Percentiles rank a stretch among this genome's conserved stretches.
phyloP scores from a whole-genome alignment of 2,888 invertebrate species.

The Zaprionus lineosus region DNA sequence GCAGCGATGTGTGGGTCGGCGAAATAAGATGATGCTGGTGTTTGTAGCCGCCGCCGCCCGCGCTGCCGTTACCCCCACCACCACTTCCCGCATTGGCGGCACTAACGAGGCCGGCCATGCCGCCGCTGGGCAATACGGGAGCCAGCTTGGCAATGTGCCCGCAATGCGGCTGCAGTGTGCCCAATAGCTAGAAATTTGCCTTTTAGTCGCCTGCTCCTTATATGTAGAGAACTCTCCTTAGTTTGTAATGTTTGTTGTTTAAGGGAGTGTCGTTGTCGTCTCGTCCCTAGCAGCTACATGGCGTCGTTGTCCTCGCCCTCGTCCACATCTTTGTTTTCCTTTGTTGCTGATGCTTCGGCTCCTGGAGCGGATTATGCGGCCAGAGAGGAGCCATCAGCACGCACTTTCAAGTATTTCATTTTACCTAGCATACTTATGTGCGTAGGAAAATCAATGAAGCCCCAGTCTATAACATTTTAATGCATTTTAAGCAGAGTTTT shows the following conservation, averaged over 20 bases:
- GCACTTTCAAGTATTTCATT: conserved; percentile 28
- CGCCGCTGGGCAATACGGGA: conserved; percentile 81
- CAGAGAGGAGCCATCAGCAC: conserved; percentile 25
- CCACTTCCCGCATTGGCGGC: conserved; percentile 44
- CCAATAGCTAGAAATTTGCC: conserved; percentile 12
- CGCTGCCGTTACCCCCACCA: conserved; percentile 22
- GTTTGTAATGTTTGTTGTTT: conserved; percentile 2
- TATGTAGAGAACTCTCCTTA: conserved; percentile 9
- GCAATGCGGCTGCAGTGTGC: conserved; percentile 14
- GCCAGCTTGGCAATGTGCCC: conserved; percentile 76
- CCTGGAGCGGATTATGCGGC: conserved; percentile 18
- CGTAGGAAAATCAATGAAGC: conserved; percentile 75
- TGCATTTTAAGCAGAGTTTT: conserved; percentile 72
- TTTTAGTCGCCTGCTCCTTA: conserved; percentile 9
- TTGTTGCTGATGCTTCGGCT: conserved; percentile 15
- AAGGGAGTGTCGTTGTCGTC: conserved; percentile 10
- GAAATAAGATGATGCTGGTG: conserved; percentile 71
- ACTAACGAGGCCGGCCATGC: conserved; percentile 76
- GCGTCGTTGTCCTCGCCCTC: conserved; percentile 11
- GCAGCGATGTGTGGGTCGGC: conserved; percentile 63
- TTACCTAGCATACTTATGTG: conserved; percentile 63
- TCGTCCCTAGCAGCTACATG: conserved; percentile 49
- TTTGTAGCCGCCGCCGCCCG: conserved; percentile 39
- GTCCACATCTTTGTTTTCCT: conserved; percentile 42
- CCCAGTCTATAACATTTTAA: conserved; percentile 62